Base-by-base conservation (phyloP, 2,113 vertebrate genomes). In the Cinclus mexicanus region DNA sequence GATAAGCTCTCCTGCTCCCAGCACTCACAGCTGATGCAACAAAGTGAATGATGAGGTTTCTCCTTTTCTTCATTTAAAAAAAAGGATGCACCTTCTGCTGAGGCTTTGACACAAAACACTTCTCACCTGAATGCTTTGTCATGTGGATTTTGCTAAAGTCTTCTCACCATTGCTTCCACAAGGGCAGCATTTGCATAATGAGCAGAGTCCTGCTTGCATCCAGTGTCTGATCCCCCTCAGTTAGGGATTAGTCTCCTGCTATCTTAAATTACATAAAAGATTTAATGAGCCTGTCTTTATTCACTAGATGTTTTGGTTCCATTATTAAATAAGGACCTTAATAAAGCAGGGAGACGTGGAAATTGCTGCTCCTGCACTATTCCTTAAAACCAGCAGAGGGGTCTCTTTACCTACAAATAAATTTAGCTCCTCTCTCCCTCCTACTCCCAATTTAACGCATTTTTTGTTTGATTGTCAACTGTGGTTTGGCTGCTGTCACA, bases 341-440 rank as follows among this genome's bases (percentile, higher is more conserved):
- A 39, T 91, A 85, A 77, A 90, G 72, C 61, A 85, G 50, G 17
- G 75, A 28, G 10, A n/a, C 0, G 5, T 70, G 61, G 64, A 29
- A 56, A 46, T 41, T 46, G 41, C 56, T 39, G 41, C 49, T 47
- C 17, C 61, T 95, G 83, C 92, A 78, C 47, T 97, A 85, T 87
- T 50, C 29, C 24, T 68, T 53, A 39, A 60, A 74, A 20, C 96
- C 96, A 94, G 95, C 75, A 97, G 95, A 97, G 96, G 97, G 95
- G 7, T 82, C 64, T 94, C 76, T 91, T 67, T 31, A 85, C 69
- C 77, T 64, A 50, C 60, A 86, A 89, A 92, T 80, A 90, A 83
- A 41, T 41, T 3, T 25, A 18, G 10, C 53, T 79, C 15, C 44
- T 29, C 37, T 18, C 24, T 14, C 7, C 11, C 60, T 47, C 42